Conservation (phyloP, 2,888 invertebrate genomes). For the Choreutis nemorana region DNA sequence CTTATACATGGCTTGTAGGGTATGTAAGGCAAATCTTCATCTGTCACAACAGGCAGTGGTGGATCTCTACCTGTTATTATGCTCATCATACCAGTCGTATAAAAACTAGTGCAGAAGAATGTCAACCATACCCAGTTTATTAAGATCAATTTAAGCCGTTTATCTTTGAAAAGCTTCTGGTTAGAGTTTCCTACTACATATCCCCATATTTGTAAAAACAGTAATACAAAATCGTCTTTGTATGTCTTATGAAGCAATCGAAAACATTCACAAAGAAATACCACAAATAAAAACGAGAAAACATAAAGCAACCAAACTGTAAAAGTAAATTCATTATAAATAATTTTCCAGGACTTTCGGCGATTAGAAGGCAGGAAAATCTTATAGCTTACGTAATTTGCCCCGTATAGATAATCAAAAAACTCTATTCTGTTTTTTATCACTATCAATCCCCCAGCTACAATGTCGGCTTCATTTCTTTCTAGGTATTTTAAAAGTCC, state of each 20-base stretch:
- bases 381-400: conserved; percentile 21
- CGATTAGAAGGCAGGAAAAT: conserved; percentile 22
- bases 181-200: conserved; percentile 27
- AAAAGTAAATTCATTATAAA: conserved; percentile 26
- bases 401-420: conserved; percentile 35
- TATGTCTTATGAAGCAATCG: conserved; percentile 12
- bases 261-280: conserved; percentile 13
- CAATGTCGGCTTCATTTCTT: conserved; percentile 22
- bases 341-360: conserved; percentile 26
- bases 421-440: conserved; percentile 26
- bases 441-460: conserved; percentile 26
- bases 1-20: conserved; percentile 30
- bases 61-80: conserved; percentile 22
- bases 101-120: conserved; percentile 35
- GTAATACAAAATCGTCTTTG: conserved; percentile 13
- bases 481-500: conserved; percentile 25
- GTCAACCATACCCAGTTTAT: conserved; percentile 38
- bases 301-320: conserved; percentile 28
- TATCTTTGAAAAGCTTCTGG: conserved; percentile 18
- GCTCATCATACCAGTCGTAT: conserved; percentile 32
- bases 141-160: conserved; percentile 21
- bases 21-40: conserved; percentile 17
- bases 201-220: conserved; percentile 26
- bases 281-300: conserved; percentile 16
- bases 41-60: conserved; percentile 11